Percentiles rank a stretch among this genome's conserved stretches.
Conservation (phyloP, 2,888 invertebrate species). For the Uloborus plumipes region DNA sequence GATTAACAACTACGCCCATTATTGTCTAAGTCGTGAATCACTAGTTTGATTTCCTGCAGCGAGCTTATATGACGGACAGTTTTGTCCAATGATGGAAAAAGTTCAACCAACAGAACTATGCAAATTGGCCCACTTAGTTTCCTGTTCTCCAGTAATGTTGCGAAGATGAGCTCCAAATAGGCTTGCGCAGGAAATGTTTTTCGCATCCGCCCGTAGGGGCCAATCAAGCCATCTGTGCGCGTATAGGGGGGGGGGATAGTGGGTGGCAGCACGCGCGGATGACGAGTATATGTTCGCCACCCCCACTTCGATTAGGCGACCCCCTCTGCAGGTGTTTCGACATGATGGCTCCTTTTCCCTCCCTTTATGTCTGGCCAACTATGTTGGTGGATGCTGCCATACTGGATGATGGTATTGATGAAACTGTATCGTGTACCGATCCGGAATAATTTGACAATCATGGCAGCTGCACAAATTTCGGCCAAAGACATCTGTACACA, state of each 20-base stretch:
- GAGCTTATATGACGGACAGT: too few relatives aligned
- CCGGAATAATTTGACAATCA: too few relatives aligned
- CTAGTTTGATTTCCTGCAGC: too few relatives aligned
- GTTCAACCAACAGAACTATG: neutral
- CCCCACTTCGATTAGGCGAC: neutral
- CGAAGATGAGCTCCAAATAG: constrained; percentile 34
- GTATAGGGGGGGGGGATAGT: constrained; percentile 12
- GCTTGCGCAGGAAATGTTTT: constrained; percentile 45
- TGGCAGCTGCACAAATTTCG: too few relatives aligned
- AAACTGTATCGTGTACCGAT: too few relatives aligned
- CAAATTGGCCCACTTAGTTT: constrained; percentile 6
- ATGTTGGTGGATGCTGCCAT: too few relatives aligned
- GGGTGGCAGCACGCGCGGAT: constrained; percentile 36
- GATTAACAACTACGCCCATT: too few relatives aligned
- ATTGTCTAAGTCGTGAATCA: too few relatives aligned
- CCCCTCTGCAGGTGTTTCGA: constrained; percentile 56
- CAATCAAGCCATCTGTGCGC: constrained; percentile 57
- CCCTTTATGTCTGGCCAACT: too few relatives aligned
- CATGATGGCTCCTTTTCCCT: constrained; percentile 20
- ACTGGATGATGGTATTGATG: too few relatives aligned
- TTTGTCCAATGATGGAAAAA: too few relatives aligned
- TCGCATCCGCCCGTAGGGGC: constrained; percentile 48
- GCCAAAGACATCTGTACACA: too few relatives aligned
- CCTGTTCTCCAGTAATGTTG: neutral
- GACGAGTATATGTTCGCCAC: constrained; percentile 16